phyloP scores from a whole-genome alignment of 37 sponge, comb jelly and placozoan genomes.

The Beroe ovata region DNA sequence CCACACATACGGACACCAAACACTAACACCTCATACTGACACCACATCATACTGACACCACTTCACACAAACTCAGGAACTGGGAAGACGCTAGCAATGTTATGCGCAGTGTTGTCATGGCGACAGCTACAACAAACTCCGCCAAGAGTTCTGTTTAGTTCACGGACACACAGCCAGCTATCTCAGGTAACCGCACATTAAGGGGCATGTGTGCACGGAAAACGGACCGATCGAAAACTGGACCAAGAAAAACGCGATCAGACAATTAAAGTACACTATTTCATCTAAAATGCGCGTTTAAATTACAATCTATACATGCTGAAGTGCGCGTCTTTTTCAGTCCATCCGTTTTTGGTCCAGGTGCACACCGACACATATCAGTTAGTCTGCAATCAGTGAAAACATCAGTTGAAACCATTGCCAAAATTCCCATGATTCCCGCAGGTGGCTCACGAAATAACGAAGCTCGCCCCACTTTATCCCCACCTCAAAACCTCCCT shows the following conservation, averaged over 20 bases:
- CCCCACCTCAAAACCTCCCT: conserved; percentile 1
- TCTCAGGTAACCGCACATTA: conserved; percentile 56
- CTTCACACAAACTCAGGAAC: conserved; percentile 30
- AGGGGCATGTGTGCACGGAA: too few species aligned
- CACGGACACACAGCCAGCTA: conserved; percentile 3
- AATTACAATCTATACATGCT: too few species aligned
- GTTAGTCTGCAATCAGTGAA: neutral
- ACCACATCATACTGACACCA: too few species aligned
- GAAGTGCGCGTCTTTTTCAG: too few species aligned
- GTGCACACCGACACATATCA: too few species aligned
- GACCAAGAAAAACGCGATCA: too few species aligned
- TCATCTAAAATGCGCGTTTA: too few species aligned
- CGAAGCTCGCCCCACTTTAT: conserved; percentile 12
- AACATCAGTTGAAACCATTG: neutral
- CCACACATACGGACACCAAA: too few species aligned
- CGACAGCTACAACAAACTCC: neutral
- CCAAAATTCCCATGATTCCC: neutral
- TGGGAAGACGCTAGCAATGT: conserved; percentile 36
- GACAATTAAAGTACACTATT: too few species aligned
- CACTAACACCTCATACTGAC: too few species aligned
- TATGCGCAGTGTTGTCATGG: conserved; percentile 53
- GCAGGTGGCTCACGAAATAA: conserved; percentile 28
- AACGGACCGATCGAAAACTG: too few species aligned
- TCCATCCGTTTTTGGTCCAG: too few species aligned
- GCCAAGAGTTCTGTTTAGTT: neutral